These are phyloP conservation scores for Deladenus siricidicola DNA, from an alignment of 2,888 invertebrate genomes.

Conservation along the genomic window DNA sequence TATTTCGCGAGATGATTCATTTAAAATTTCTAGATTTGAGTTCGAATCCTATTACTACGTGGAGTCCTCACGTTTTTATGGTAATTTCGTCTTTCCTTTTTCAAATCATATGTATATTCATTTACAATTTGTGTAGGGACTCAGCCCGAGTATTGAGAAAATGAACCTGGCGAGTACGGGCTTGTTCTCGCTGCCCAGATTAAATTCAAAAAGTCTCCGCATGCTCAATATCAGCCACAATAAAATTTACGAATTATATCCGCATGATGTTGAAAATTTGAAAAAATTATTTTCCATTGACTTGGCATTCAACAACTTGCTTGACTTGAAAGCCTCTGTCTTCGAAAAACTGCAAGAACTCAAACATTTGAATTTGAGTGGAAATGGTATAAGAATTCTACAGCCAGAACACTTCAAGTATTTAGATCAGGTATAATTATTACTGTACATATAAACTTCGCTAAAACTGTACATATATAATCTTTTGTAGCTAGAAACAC, in stretches of 20 bases:
- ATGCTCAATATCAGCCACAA: conserved; percentile 47
- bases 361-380: conserved; percentile 44
- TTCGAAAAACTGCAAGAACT: conserved; percentile 38
- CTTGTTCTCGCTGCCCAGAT: conserved; percentile 46
- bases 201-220: conserved; percentile 35
- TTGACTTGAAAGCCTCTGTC: conserved; percentile 29
- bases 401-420: conserved; percentile 33
- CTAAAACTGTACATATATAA: not conserved
- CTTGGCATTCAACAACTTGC: conserved; percentile 56
- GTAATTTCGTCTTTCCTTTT: conserved; percentile 20
- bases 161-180: conserved; percentile 50
- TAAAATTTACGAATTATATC: conserved; percentile 44
- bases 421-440: conserved; percentile 27
- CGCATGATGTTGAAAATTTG: conserved; percentile 69
- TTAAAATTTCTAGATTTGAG: conserved; percentile 43
- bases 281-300: conserved; percentile 74
- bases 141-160: conserved; percentile 36
- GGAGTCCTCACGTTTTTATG: conserved; percentile 48
- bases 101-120: not conserved
- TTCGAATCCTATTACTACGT: conserved; percentile 50
- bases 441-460: not conserved
- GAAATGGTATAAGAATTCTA: conserved; percentile 37
- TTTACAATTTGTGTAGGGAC: conserved; percentile 25
- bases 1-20: conserved; percentile 37
- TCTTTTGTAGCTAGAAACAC: conserved; percentile 31